phyloP scores from a whole-genome alignment of 1,140 invertebrate species.

The Penaeus japonicus region DNA sequence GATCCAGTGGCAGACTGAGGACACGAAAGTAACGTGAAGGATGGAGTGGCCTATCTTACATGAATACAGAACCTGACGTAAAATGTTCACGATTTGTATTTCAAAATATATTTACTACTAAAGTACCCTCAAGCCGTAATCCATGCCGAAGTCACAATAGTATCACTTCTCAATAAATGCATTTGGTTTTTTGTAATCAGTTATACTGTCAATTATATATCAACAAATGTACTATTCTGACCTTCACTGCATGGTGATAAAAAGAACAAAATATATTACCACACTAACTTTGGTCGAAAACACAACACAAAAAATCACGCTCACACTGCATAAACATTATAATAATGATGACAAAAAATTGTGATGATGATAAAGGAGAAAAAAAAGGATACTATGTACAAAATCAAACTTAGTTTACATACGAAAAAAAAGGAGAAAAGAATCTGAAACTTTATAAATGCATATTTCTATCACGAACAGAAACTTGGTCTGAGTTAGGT shows the following conservation, averaged over 20 bases:
- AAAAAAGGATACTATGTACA: background rate
- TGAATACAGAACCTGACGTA: too few relatives aligned
- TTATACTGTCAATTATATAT: background rate
- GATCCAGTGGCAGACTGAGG: too few relatives aligned
- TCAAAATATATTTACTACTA: background rate
- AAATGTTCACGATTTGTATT: background rate
- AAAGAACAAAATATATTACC: slow-evolving; percentile 20
- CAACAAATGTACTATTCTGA: background rate
- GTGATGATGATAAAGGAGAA: background rate
- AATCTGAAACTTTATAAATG: slow-evolving; percentile 19
- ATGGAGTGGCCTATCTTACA: too few relatives aligned
- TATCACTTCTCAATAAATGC: background rate
- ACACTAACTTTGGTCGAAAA: slow-evolving; percentile 53
- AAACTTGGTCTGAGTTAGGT: background rate
- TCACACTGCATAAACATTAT: background rate
- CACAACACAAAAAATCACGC: slow-evolving; percentile 49
- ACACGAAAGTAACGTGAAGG: too few relatives aligned
- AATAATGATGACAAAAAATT: background rate
- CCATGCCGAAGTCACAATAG: background rate
- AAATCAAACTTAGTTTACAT: too few relatives aligned
- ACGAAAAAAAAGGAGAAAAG: slow-evolving; percentile 9
- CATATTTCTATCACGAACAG: slow-evolving; percentile 27
- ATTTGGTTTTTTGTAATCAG: background rate
- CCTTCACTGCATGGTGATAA: background rate
- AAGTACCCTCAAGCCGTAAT: slow-evolving; percentile 25